Evolutionary conservation across 2,888 invertebrate genomes (phyloP).

Genomic region (Ectemnius lituratus): DNA sequence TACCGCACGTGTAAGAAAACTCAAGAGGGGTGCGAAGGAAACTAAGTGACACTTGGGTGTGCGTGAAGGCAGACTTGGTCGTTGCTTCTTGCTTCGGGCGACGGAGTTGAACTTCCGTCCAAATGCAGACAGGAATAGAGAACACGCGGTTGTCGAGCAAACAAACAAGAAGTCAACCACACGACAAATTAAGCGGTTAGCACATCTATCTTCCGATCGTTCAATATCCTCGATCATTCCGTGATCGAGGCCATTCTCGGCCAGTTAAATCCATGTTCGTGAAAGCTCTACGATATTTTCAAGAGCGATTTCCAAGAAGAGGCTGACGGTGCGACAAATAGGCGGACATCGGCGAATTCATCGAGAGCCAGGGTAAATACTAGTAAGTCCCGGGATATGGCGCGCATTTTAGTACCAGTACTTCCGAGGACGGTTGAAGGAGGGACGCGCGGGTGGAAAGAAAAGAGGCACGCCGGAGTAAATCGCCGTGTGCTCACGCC

Average conservation of each 20-base stretch:
- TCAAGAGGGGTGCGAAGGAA: background rate
- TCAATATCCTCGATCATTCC: no score
- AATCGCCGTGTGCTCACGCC: background rate
- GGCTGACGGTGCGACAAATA: background rate
- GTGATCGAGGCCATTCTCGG: no score
- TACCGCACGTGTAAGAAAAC: background rate
- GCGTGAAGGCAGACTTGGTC: background rate
- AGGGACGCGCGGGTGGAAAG: background rate
- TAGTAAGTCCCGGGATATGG: no score
- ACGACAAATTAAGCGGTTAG: constrained; percentile 8
- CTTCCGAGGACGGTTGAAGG: background rate
- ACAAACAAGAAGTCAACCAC: no score
- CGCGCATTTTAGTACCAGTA: background rate
- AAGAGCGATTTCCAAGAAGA: no score
- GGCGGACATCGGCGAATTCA: background rate
- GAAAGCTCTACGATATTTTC: no score
- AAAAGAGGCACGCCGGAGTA: background rate
- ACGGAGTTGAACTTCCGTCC: constrained; percentile 24
- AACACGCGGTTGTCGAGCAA: no score
- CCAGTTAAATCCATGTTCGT: no score
- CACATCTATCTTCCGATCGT: background rate
- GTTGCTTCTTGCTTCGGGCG: constrained; percentile 39
- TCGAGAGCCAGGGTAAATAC: background rate
- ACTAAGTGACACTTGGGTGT: constrained; percentile 27
- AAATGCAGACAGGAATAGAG: constrained; percentile 24